Conservation (phyloP, 1,140 invertebrate genomes). For the Luehdorfia chinensis region DNA sequence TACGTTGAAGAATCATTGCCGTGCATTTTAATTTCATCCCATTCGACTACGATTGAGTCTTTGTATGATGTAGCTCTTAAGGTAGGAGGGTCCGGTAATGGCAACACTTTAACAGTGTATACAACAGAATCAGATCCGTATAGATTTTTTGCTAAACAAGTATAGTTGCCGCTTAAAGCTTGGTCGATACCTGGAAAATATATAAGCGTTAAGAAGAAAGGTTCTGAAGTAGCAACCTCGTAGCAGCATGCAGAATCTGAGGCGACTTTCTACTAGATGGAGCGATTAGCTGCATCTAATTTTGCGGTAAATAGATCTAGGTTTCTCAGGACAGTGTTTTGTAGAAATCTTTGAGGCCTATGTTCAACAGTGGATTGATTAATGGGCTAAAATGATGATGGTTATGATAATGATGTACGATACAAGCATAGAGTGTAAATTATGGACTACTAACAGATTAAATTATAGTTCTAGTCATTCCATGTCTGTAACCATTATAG, state of each 20-base stretch:
- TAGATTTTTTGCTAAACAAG: conserved; percentile 88
- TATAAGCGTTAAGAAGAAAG: no score
- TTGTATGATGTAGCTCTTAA: conserved; percentile 81
- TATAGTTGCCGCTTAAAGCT: conserved; percentile 88
- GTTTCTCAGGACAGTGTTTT: no score
- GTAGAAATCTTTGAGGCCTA: no score
- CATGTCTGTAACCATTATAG: no score
- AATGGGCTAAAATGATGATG: no score
- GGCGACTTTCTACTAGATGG: neutral
- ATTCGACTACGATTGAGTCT: conserved; percentile 81
- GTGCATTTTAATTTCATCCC: conserved; percentile 66
- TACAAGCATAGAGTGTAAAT: no score
- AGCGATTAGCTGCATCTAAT: neutral
- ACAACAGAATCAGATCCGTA: conserved; percentile 89
- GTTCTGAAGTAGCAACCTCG: no score
- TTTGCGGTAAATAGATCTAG: no score
- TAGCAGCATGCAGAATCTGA: neutral
- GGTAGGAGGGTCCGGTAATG: conserved; percentile 82
- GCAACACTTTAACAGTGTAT: conserved; percentile 86
- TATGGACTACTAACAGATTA: no score
- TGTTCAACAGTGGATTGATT: no score
- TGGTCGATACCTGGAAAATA: conserved; percentile 75
- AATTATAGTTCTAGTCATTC: no score
- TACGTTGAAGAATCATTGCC: conserved; percentile 44
- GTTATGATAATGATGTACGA: no score